Percentiles rank a stretch among this genome's conserved stretches.
Evolutionary conservation across 2,888 invertebrate species (phyloP).

Genomic region (Craniophora ligustri): DNA sequence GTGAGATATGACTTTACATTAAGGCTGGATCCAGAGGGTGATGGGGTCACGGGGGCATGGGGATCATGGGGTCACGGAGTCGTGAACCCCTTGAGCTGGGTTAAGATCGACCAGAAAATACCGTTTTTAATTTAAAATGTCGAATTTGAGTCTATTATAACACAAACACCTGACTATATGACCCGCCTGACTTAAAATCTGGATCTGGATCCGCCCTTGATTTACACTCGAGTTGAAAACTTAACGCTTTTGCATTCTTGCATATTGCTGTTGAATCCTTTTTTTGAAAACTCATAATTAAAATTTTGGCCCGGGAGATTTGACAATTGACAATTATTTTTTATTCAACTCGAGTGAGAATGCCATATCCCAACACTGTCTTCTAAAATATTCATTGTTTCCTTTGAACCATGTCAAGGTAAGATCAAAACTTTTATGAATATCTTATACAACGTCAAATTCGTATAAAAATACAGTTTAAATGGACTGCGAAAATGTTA

Average conservation of each 20-base stretch:
- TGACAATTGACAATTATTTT: not conserved
- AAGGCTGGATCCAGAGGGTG: not conserved
- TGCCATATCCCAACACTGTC: conserved; percentile 27
- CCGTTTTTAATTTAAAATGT: too few species aligned
- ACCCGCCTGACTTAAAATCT: too few species aligned
- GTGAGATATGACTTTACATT: conserved; percentile 17
- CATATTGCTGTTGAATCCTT: too few species aligned
- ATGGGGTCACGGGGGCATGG: too few species aligned
- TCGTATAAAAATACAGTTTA: not conserved
- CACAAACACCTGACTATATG: too few species aligned
- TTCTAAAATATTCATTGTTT: conserved; percentile 33
- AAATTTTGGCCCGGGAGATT: not conserved
- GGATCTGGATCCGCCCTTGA: too few species aligned
- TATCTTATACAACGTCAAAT: conserved; percentile 8
- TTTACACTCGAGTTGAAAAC: not conserved
- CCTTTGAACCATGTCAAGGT: conserved; percentile 30
- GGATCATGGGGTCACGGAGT: too few species aligned
- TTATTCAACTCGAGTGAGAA: conserved; percentile 9
- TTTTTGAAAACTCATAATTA: too few species aligned
- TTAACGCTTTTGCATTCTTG: not conserved
- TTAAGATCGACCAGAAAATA: too few species aligned
- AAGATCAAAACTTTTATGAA: conserved; percentile 32
- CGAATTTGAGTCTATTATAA: too few species aligned
- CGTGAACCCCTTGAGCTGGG: too few species aligned
- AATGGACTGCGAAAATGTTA: not conserved